phyloP scores from a whole-genome alignment of 2,888 invertebrate genomes.

The Zeuzera pyrina region DNA sequence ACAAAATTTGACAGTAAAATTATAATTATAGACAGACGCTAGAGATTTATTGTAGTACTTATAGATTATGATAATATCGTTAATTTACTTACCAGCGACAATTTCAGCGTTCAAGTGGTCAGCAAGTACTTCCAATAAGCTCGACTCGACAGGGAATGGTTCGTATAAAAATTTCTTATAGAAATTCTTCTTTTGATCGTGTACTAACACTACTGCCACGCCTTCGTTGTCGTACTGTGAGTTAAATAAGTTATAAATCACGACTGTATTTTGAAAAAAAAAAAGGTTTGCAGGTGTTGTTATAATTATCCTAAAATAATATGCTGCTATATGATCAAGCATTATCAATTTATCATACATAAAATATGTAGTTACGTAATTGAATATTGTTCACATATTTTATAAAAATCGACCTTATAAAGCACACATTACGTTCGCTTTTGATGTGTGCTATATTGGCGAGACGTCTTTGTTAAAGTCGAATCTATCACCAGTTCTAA shows the following conservation, averaged over 20 bases:
- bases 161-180: slow-evolving; percentile 99
- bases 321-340: no score
- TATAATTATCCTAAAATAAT: no score
- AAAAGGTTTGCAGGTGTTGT: no score
- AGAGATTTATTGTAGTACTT: background rate
- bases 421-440: no score
- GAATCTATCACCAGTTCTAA: no score
- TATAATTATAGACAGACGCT: background rate
- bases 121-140: slow-evolving; percentile 89
- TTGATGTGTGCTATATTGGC: no score
- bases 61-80: background rate
- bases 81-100: slow-evolving; percentile 80
- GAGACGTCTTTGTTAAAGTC: no score
- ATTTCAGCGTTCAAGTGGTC: slow-evolving; percentile 99
- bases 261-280: no score
- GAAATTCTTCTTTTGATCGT: slow-evolving; percentile 98
- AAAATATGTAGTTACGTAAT: no score
- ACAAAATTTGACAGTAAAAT: background rate
- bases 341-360: no score
- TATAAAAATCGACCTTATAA: no score
- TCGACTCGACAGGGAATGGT: slow-evolving; percentile 99
- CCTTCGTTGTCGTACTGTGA: slow-evolving; percentile 94
- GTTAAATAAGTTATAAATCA: slow-evolving; percentile 5
- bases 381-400: no score
- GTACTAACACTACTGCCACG: slow-evolving; percentile 89